Base-by-base conservation (phyloP, 2,797 vertebrate species). In the Vipera ursinii region DNA sequence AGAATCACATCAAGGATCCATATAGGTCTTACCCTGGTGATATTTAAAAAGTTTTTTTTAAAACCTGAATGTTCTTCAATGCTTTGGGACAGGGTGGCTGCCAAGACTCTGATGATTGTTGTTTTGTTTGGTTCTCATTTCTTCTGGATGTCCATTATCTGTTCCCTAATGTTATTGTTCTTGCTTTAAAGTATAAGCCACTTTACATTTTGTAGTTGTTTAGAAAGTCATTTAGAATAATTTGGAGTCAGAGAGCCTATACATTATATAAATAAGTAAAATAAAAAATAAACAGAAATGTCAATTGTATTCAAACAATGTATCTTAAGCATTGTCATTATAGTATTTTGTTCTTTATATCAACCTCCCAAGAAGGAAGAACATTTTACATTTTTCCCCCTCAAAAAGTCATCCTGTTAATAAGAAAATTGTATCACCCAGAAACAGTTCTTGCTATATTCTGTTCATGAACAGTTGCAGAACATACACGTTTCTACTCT, bases 281-380 rank as follows among this genome's bases (percentile, higher is more conserved):
- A 73, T 73, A 17, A 73, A 57, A 73, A 38, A 73, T 73, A 73
- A 94, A 93, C 95, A 96, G 96, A 96, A 94, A 97, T 95, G 95
- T 86, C 63, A 90, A 93, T 92, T 95, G 93, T 86, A 90, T 96
- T 95, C 95, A 95, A 94, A 95, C 94, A 94, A 95, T 90, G 92
- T 92, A 93, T 95, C 95, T 94, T 86, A 96, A 97, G 90, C 91
- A 9, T 55, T 61, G 14, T 14, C 22, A 44, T 6, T 4, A 14
- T 88, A 7, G 93, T 28, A 28, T 28, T 55, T 93, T 89, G 51
- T 48, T 65, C 69, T 89, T 61, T 17, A 92, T 1, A 0, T 86
- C 0, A 0, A 87, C 17, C 92, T 48, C 86, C 88, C 0, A 1
- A 12, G 94, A 95, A 91, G 88, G 44, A 91, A 87, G 12, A 85